Evolutionary conservation across 1,140 invertebrate genomes (phyloP), one percentile per base, ranked within the genome.

Genomic region (Drosophila sechellia): DNA sequence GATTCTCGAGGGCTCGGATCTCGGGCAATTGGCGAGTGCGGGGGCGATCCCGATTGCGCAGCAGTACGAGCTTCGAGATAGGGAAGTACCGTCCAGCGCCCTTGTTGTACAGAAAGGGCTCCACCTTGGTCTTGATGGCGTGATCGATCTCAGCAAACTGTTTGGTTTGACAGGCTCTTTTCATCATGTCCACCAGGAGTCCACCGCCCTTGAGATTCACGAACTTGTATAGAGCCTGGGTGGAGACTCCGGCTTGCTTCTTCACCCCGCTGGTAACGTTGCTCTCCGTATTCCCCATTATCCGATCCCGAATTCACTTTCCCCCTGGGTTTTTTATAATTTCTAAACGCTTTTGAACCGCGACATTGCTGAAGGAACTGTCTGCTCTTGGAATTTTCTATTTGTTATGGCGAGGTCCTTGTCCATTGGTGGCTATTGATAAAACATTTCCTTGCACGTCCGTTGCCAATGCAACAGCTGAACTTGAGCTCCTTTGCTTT

Each of bases 91-190:
- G 95, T 0, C 98, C 98, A 84, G 95, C 94, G 1, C 98, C 98
- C 91, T 96, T 96, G 87, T 99, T 98, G 92, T 99, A 99, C 8
- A 99, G 92, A 93, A 97, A 98, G 0, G 96, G 97, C 79, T 97
- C 96, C 1, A 99, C 93, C 92, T 98, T 97, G 5, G 96, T 97
- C 92, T 97, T 95, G 31, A 98, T 97, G 4, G 96, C 96, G 92
- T 97, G 96, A 92, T 98, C 97, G 40, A 98, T 94, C 92, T 98
- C 96, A 0, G 96, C 96, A 83, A 95, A 98, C 81, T 98, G 96
- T 92, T 97, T 98, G 34, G 95, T 97, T 86, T 97, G 96, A 0
- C 95, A 94, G 0, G 97, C 97, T 79, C 97, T 94, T 93, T 99
- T 99, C 95, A 98, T 98, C 93, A 99, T 94, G 79, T 98, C 96